A percentile compares a stretch with the other conserved stretches of the same genome.
phyloP scores from a whole-genome alignment of 2,888 invertebrate species.

The Zonitis immaculata region DNA sequence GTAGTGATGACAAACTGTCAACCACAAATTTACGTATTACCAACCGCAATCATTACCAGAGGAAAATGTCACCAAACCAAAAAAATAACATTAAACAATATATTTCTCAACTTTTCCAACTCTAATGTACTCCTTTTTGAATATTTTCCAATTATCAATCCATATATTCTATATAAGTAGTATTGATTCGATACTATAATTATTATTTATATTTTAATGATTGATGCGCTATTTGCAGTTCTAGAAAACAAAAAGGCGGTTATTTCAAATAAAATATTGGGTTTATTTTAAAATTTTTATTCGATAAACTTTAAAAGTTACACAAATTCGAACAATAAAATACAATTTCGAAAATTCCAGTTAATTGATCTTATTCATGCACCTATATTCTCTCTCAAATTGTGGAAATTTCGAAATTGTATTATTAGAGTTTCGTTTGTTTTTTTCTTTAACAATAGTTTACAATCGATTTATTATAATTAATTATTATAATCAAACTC shows the following conservation, averaged over 20 bases:
- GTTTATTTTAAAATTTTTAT: not conserved
- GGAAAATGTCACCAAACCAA: not conserved
- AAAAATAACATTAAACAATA: too few relatives aligned
- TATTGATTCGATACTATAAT: too few relatives aligned
- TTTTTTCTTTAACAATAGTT: conserved; percentile 12
- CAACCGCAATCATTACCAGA: not conserved
- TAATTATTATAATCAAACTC: conserved; percentile 22
- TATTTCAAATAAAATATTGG: too few relatives aligned
- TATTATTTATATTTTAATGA: too few relatives aligned
- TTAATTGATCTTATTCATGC: conserved; percentile 21
- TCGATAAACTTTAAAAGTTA: not conserved
- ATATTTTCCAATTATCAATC: too few relatives aligned
- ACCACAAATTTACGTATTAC: not conserved
- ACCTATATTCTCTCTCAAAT: conserved; percentile 36
- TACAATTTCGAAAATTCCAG: not conserved
- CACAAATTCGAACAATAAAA: not conserved
- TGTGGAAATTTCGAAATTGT: conserved; percentile 7
- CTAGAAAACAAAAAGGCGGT: too few relatives aligned
- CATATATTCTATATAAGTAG: too few relatives aligned
- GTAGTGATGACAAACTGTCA: conserved; percentile 6
- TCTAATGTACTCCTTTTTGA: too few relatives aligned
- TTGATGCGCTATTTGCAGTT: too few relatives aligned
- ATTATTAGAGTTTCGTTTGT: not conserved
- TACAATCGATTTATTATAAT: conserved; percentile 21
- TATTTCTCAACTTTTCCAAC: too few relatives aligned